phyloP scores from a whole-genome alignment of 2,888 invertebrate species.

The Amphiduros pacificus region DNA sequence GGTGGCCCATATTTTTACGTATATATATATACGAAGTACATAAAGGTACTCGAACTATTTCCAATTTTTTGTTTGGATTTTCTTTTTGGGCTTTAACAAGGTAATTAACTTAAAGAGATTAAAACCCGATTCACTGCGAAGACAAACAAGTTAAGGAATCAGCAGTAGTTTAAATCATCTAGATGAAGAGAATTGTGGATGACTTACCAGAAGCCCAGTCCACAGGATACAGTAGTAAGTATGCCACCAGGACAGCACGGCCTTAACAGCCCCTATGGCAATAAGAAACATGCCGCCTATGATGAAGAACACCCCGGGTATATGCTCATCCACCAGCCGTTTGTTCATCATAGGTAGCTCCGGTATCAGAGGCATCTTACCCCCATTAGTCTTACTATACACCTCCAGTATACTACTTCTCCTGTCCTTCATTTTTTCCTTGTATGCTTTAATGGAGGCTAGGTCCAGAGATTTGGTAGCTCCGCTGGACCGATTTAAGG shows the following conservation, averaged over 20 bases:
- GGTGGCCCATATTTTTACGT: too few relatives aligned
- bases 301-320: constrained; percentile 2
- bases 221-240: constrained; percentile 4
- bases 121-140: background rate
- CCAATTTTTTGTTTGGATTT: too few relatives aligned
- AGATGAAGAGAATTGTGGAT: too few relatives aligned
- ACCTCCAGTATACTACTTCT: constrained; percentile 2
- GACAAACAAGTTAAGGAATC: too few relatives aligned
- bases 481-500: background rate
- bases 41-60: too few relatives aligned
- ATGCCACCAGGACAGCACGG: constrained; percentile 5
- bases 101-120: too few relatives aligned
- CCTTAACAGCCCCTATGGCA: background rate
- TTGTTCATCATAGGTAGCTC: constrained; percentile 5
- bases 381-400: background rate
- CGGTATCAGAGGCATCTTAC: background rate
- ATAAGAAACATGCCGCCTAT: background rate
- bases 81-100: too few relatives aligned
- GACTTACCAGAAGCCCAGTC: constrained; percentile 5
- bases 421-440: background rate
- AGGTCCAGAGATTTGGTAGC: background rate
- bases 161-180: too few relatives aligned
- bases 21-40: too few relatives aligned
- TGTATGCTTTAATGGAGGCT: background rate
- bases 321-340: constrained; percentile 3